Conservation (phyloP, 2,888 invertebrate genomes). For the Kuschelorhynchus macadamiae region DNA sequence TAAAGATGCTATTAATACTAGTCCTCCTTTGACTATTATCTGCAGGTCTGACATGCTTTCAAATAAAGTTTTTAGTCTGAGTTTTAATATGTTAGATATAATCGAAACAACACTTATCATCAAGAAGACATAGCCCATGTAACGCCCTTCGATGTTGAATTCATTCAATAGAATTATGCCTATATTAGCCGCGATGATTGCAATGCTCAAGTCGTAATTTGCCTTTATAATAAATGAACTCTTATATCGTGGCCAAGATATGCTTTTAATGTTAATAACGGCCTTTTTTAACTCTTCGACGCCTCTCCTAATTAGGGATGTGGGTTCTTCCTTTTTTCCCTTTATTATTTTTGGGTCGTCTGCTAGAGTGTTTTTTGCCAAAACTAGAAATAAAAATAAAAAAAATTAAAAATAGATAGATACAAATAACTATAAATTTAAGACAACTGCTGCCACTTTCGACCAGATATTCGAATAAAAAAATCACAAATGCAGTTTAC, state of each 20-base stretch:
- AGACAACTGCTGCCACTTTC: too few species aligned
- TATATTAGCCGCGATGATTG: slow-evolving; percentile 34
- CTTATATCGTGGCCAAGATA: slow-evolving; percentile 46
- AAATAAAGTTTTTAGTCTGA: slow-evolving; percentile 40
- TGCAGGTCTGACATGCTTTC: slow-evolving; percentile 31
- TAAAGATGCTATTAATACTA: slow-evolving; percentile 34
- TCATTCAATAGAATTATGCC: slow-evolving; percentile 43
- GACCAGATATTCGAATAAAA: too few species aligned
- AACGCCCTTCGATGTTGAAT: slow-evolving; percentile 40
- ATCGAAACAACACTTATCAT: slow-evolving; percentile 37
- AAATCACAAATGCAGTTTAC: too few species aligned
- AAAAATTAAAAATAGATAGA: too few species aligned
- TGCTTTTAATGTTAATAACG: slow-evolving; percentile 37
- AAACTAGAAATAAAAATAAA: slow-evolving; percentile 36
- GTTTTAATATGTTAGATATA: slow-evolving; percentile 41
- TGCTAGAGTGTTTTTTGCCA: slow-evolving; percentile 27
- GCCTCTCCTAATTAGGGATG: slow-evolving; percentile 19
- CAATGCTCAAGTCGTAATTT: slow-evolving; percentile 37
- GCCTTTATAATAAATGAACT: slow-evolving; percentile 47
- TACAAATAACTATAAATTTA: too few species aligned
- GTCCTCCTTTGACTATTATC: slow-evolving; percentile 36
- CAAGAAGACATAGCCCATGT: slow-evolving; percentile 44
- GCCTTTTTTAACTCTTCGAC: slow-evolving; percentile 36
- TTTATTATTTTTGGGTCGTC: slow-evolving; percentile 28
- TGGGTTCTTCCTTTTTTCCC: slow-evolving; percentile 18